phyloP scores from a whole-genome alignment of 2,888 invertebrate species.

The Acronicta alni region DNA sequence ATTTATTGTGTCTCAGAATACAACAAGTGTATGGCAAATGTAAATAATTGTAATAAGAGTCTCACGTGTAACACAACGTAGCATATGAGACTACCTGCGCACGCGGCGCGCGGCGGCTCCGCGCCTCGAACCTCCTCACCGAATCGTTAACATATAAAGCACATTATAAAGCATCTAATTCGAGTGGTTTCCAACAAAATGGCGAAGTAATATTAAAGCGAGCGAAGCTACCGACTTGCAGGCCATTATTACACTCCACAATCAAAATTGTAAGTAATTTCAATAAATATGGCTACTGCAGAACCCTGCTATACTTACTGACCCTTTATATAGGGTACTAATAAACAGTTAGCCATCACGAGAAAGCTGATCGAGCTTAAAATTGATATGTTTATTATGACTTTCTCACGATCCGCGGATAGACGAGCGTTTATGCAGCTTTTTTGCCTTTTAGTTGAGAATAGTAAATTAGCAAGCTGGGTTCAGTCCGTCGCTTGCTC shows the following conservation, averaged over 20 bases:
- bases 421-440: slow-evolving; percentile 39
- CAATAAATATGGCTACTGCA: slow-evolving; percentile 84
- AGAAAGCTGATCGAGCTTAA: slow-evolving; percentile 83
- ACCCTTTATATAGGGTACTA: slow-evolving; percentile 84
- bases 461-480: slow-evolving; percentile 23
- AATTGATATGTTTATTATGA: slow-evolving; percentile 88
- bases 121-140: slow-evolving; percentile 9
- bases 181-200: slow-evolving; percentile 79
- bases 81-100: slow-evolving; percentile 11
- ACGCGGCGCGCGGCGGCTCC: slow-evolving; percentile 5
- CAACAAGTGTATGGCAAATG: no score
- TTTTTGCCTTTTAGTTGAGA: slow-evolving; percentile 44
- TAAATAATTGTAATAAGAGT: no score
- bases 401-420: slow-evolving; percentile 84
- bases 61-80: background rate
- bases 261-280: slow-evolving; percentile 88
- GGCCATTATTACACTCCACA: slow-evolving; percentile 82
- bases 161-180: slow-evolving; percentile 82
- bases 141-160: slow-evolving; percentile 68
- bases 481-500: slow-evolving; percentile 28
- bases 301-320: slow-evolving; percentile 73
- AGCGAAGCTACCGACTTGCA: slow-evolving; percentile 80
- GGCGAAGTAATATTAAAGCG: slow-evolving; percentile 77
- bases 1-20: no score
- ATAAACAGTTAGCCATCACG: slow-evolving; percentile 87